phyloP scores from a whole-genome alignment of 2,797 vertebrate genomes.

The Gymnopithys bicolor region DNA sequence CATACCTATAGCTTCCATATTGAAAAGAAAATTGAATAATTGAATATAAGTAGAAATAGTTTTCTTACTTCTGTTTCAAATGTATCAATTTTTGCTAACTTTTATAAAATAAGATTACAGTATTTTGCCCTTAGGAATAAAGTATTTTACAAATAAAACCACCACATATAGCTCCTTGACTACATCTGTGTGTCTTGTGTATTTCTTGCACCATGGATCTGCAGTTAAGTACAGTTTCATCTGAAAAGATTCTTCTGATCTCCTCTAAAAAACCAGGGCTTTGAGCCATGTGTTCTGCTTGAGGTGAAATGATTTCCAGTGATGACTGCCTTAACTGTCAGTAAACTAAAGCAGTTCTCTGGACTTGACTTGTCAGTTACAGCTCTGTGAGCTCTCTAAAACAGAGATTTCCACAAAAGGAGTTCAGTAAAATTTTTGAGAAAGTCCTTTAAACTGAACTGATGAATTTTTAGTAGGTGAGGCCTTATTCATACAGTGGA shows the following conservation, averaged over 20 bases:
- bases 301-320: not conserved
- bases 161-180: not conserved
- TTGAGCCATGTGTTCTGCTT: not conserved
- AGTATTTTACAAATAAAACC: slow-evolving; percentile 65
- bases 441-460: not conserved
- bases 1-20: not conserved
- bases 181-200: not conserved
- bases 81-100: slow-evolving; percentile 49
- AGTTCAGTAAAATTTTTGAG: not conserved
- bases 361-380: not conserved
- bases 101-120: slow-evolving; percentile 24
- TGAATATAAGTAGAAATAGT: slow-evolving; percentile 21
- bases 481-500: not conserved
- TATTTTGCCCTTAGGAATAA: slow-evolving; percentile 66
- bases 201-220: not conserved
- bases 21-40: slow-evolving; percentile 15
- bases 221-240: not conserved
- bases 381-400: not conserved
- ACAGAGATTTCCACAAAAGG: not conserved
- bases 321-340: not conserved
- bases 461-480: not conserved
- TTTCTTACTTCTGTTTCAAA: slow-evolving; percentile 39
- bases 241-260: not conserved
- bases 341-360: not conserved
- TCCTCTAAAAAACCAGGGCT: not conserved